These are phyloP conservation scores for Epinotia ramella DNA, from an alignment of 2,888 invertebrate genomes.

Conservation along the genomic window DNA sequence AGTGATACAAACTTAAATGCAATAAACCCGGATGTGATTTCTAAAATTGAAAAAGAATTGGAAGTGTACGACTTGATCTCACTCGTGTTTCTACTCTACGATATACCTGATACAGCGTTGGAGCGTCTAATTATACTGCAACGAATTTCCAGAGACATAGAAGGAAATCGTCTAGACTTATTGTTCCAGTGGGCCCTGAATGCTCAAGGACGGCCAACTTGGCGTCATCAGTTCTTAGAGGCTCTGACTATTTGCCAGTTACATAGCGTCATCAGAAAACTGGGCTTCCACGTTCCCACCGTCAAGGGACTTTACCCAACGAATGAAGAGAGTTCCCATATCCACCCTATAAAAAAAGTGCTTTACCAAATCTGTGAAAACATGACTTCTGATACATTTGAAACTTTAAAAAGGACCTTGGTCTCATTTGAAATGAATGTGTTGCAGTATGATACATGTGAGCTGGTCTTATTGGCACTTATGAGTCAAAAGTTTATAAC, in stretches of 20 bases:
- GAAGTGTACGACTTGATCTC: constrained; percentile 72
- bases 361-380: constrained; percentile 75
- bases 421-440: constrained; percentile 65
- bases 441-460: constrained; percentile 67
- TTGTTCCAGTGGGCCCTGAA: constrained; percentile 73
- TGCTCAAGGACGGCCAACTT: constrained; percentile 63
- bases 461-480: constrained; percentile 71
- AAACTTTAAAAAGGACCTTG: constrained; percentile 68
- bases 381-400: constrained; percentile 62
- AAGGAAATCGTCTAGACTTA: constrained; percentile 63
- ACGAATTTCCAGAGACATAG: constrained; percentile 64
- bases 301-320: constrained; percentile 65
- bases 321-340: constrained; percentile 59
- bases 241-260: constrained; percentile 73
- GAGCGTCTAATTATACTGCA: constrained; percentile 71
- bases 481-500: constrained; percentile 72
- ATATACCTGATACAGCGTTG: constrained; percentile 73
- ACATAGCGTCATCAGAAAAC: constrained; percentile 67
- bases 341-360: constrained; percentile 72
- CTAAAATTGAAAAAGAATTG: constrained; percentile 72
- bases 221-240: constrained; percentile 78
- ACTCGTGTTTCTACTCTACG: constrained; percentile 75
- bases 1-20: constrained; percentile 55
- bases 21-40: constrained; percentile 65
- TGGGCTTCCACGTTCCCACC: constrained; percentile 65